These are phyloP conservation scores for Globodera rostochiensis DNA, from an alignment of 1,140 invertebrate species.

Conservation along the genomic window DNA sequence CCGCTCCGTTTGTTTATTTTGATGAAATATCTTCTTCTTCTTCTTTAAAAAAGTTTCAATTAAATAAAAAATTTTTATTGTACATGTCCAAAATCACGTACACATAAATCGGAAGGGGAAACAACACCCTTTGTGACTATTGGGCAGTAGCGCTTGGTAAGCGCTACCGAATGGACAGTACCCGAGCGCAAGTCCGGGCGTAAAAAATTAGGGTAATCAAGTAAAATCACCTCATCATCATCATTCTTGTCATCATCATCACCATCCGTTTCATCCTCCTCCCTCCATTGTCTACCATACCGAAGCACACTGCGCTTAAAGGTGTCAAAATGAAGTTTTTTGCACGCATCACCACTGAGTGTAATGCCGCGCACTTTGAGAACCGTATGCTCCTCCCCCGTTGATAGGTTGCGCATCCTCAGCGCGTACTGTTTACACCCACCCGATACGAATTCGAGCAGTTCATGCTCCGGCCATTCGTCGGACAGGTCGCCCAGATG, in stretches of 20 bases:
- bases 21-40: no score
- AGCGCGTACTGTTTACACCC: constrained; percentile 10
- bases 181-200: not conserved
- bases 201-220: constrained; percentile 4
- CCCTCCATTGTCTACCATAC: not conserved
- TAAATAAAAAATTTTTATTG: not conserved
- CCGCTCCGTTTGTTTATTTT: no score
- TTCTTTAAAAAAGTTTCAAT: no score
- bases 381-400: not conserved
- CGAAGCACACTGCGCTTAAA: not conserved
- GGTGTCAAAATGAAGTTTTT: not conserved
- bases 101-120: not conserved
- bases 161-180: not conserved
- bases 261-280: no score
- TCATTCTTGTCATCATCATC: not conserved
- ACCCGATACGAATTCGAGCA: not conserved
- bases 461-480: not conserved
- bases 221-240: not conserved
- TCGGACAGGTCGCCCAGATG: constrained; percentile 8
- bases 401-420: not conserved
- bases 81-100: constrained; percentile 10
- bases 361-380: not conserved
- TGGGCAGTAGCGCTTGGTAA: not conserved
- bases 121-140: constrained; percentile 2
- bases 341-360: not conserved